Evolutionary conservation across 2,797 vertebrate genomes (phyloP).

Genomic region (Anguilla marmorata): DNA sequence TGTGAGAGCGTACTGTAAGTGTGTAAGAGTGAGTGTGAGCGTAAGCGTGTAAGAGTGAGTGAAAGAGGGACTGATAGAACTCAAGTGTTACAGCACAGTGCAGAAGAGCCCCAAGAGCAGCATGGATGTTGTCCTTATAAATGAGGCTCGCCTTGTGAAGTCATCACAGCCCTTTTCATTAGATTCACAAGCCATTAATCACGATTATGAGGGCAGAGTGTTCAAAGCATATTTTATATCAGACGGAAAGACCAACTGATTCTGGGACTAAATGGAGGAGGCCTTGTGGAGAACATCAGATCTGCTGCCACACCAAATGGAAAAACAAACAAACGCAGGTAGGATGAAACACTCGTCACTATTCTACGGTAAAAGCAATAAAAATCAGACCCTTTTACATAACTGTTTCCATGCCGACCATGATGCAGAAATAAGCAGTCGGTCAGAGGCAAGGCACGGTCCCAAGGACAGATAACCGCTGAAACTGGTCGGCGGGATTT

Average conservation of each 20-base stretch:
- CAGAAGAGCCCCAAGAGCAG: not conserved
- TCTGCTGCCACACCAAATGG: not conserved
- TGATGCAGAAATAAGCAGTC: not conserved
- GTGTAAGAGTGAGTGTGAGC: not conserved
- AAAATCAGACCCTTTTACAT: not conserved
- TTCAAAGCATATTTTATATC: not conserved
- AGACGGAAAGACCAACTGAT: not conserved
- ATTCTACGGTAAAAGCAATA: not conserved
- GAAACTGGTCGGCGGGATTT: conserved; percentile 44
- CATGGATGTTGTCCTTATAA: not conserved
- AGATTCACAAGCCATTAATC: not conserved
- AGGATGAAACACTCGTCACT: not conserved
- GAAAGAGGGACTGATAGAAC: not conserved
- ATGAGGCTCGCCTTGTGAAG: not conserved
- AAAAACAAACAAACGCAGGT: not conserved
- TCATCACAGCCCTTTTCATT: not conserved
- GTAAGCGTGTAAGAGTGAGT: not conserved
- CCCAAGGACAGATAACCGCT: conserved; percentile 32
- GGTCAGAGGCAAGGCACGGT: not conserved
- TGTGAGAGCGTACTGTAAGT: not conserved
- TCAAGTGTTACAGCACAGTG: not conserved
- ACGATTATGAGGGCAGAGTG: not conserved
- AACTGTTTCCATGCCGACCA: not conserved
- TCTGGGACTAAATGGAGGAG: not conserved
- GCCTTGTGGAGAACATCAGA: not conserved